Base-by-base conservation (phyloP, 2,113 vertebrate genomes). In the Chiloscyllium plagiosum region DNA sequence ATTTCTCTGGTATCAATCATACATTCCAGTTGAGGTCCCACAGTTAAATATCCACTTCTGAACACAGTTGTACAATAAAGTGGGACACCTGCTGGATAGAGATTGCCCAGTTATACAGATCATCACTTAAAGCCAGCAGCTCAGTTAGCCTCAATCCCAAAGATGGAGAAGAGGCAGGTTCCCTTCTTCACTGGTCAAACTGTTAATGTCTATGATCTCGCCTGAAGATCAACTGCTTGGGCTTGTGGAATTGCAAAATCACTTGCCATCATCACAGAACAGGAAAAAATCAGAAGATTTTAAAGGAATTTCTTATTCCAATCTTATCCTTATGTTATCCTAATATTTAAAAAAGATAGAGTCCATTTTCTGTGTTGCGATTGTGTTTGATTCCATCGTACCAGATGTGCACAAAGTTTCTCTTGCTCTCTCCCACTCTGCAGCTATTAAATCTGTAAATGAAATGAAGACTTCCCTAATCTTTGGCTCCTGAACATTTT, bases 401-500 rank as follows among this genome's bases (percentile, higher is more conserved):
- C 37, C 19, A 66, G 56, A 17, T 68, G 26, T 15, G 33, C 20
- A 22, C 24, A 33, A 65, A 1, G 87, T 90, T 90, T 90, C 52
- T 17, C 15, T 33, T 29, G n/a, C 52, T 65, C 13, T 65, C 89
- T 20, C 90, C 65, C 33, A 19, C 33, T 37, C 65, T 93, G 90
- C 68, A 92, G 15, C 56, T 17, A 37, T 33, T 66, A 92, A 92
- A 92, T 26, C 26, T 92, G 52, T 93, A 68, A 93, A 93, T 37
- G 4, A 94, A 94, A 94, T 94, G 42, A 94, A 94, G 90, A 94
- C 7, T 94, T 2, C 50, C 33, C 33, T 94, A 94, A 94, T 52
- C 33, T 94, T 33, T 66, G 61, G 65, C 61, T 94, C 29, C 33
- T 94, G 61, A 94, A n/a, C 29, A 65, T 94, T 68, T 66, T 20